These are phyloP conservation scores for Anser cygnoides DNA, from an alignment of 2,113 vertebrate genomes.

Conservation along the genomic window DNA sequence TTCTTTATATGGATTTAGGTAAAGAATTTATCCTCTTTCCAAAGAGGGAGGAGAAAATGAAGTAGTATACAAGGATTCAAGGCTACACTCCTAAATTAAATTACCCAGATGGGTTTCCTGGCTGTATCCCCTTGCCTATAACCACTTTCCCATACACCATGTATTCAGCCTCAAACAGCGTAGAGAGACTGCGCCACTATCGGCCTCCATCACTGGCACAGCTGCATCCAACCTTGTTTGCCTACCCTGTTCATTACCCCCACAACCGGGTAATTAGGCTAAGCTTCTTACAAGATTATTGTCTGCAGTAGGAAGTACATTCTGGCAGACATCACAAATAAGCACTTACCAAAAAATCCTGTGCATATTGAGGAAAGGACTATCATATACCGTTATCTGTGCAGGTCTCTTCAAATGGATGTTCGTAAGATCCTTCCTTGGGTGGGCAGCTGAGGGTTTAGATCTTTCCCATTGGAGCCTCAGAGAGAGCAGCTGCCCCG, in stretches of 20 bases:
- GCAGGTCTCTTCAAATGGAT: neutral
- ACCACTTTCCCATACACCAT: neutral
- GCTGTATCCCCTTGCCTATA: neutral
- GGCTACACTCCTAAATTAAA: neutral
- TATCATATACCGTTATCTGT: neutral
- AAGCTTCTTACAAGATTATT: neutral
- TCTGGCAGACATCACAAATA: neutral
- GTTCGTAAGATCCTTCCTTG: neutral
- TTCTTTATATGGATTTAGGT: neutral
- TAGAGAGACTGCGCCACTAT: neutral
- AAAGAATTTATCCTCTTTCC: neutral
- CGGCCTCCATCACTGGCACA: neutral
- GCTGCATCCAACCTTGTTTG: fast-evolving
- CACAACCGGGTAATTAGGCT: neutral
- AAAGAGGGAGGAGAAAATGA: neutral
- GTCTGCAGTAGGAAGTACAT: neutral
- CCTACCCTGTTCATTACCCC: neutral
- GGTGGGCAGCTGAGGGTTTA: neutral
- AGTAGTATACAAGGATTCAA: neutral
- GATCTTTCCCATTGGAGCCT: neutral
- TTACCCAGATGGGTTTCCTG: neutral
- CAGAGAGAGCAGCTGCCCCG: neutral
- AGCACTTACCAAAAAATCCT: neutral
- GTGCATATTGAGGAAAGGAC: neutral
- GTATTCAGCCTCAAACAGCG: neutral